Conservation (phyloP, 2,113 vertebrate species). For the Bombycilla garrulus region DNA sequence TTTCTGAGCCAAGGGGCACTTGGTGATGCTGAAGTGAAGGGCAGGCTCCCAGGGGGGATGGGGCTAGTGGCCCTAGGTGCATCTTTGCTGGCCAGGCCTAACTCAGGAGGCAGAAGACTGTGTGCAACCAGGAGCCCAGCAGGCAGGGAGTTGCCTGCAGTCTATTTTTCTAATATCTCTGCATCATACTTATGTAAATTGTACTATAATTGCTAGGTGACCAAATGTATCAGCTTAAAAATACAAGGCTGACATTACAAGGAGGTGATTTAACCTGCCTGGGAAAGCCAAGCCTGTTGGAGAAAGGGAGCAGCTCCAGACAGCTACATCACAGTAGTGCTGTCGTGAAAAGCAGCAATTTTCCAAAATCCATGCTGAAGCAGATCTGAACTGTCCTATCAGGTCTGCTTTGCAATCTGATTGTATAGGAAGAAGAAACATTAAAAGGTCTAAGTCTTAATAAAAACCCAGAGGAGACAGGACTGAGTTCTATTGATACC, state of each 20-base stretch:
- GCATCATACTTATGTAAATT: background rate
- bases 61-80: background rate
- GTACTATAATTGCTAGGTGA: background rate
- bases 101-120: background rate
- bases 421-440: background rate
- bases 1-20: background rate
- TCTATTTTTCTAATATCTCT: background rate
- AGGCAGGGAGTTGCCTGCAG: background rate
- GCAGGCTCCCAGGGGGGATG: background rate
- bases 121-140: background rate
- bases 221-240: background rate
- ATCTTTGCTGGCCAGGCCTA: background rate
- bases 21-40: background rate
- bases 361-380: background rate
- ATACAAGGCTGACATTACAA: background rate
- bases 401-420: background rate
- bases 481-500: background rate
- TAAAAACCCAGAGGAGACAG: background rate
- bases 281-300: background rate
- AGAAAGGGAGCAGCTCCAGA: background rate
- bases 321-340: rapidly evolving
- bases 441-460: background rate
- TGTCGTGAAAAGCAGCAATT: background rate
- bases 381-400: background rate
- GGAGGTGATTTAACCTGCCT: background rate